Base-by-base conservation (phyloP, 2,113 vertebrate genomes). In the Sialia sialis region DNA sequence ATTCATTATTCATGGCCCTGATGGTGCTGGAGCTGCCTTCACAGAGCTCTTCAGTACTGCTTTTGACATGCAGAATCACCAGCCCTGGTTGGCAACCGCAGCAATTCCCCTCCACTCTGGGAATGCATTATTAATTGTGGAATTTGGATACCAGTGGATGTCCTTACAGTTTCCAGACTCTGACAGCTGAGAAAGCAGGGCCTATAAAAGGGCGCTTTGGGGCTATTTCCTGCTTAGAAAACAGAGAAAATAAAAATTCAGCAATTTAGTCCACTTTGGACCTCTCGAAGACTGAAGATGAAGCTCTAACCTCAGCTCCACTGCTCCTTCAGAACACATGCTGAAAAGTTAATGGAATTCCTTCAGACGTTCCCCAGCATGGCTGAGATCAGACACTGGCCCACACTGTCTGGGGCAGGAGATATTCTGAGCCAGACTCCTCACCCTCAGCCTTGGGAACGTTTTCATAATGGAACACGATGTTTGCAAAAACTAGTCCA, bases 401-500 rank as follows among this genome's bases (percentile, higher is more conserved):
- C 94, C 30, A 23, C 44, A 46, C 79, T 87, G 90, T 90, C 90
- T 88, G 87, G 78, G 70, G 66, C 25, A 9, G 84, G 75, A 83
- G 93, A 73, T 91, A 92, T 78, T 94, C 95, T 75, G 83, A 84
- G 93, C 92, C 94, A 79, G 59, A 92, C 76, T 78, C 77, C 72
- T 93, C 85, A 75, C 90, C 82, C 58, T 29, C 85, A 84, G 86
- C 67, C 94, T 87, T 48, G 74, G 89, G 96, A 94, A 95, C 75
- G 1, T 76, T 95, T 92, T 95, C 44, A 22, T 84, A 82, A 74
- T 69, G 91, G 90, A 94, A 93, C 83, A 70, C 1, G 6, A 92
- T 54, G 93, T 92, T 93, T 91, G 43, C 89, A 72, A 84, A 74
- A 96, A 89, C 87, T 43, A 66, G 95, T 95, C 87, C 96, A 97